Evolutionary conservation across 2,888 invertebrate species (phyloP).

Genomic region (Athripsodes cinereus): DNA sequence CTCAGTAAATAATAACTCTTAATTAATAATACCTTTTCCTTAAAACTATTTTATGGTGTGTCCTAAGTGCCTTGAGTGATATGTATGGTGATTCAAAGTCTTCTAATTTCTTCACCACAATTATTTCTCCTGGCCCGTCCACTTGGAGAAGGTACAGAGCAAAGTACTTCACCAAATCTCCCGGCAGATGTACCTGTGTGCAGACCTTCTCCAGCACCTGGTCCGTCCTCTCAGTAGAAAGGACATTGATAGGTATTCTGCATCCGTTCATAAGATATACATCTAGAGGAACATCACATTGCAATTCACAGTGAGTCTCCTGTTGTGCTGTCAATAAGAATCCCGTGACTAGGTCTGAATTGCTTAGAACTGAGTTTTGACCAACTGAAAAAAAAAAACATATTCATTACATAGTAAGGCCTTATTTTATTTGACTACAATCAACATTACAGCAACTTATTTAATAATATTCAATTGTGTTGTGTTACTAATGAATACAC

Average conservation of each 20-base stretch:
- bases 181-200: conserved; percentile 71
- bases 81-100: conserved; percentile 97
- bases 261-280: conserved; percentile 82
- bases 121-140: conserved; percentile 60
- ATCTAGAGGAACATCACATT: conserved; percentile 69
- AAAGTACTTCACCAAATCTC: conserved; percentile 80
- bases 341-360: conserved; percentile 74
- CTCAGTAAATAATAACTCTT: no score
- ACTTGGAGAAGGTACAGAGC: conserved; percentile 82
- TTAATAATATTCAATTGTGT: no score
- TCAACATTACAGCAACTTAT: no score
- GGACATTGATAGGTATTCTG: conserved; percentile 73
- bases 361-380: conserved; percentile 75
- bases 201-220: conserved; percentile 77
- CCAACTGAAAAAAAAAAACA: conserved; percentile 58
- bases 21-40: conserved; percentile 72
- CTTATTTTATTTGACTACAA: no score
- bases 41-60: conserved; percentile 74
- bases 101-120: conserved; percentile 82
- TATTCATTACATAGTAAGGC: no score
- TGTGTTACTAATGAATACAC: no score
- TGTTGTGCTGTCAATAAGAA: conserved; percentile 89
- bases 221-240: conserved; percentile 78
- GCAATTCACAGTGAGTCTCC: conserved; percentile 68
- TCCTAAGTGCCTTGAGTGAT: conserved; percentile 72